These are phyloP conservation scores for Hippolais icterina DNA, from an alignment of 2,113 vertebrate species.

Conservation along the genomic window DNA sequence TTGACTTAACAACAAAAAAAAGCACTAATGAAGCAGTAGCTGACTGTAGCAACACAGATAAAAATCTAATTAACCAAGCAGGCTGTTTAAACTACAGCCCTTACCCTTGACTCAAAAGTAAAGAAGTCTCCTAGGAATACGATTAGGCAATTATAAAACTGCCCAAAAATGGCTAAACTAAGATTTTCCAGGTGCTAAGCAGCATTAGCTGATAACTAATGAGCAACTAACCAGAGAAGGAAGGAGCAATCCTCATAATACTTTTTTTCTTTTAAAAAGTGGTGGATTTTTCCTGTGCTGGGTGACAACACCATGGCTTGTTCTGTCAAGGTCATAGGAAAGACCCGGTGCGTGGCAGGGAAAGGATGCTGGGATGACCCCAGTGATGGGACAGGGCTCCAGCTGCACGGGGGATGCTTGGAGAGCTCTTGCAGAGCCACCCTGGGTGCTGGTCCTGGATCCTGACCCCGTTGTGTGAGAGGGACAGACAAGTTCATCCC, in stretches of 20 bases:
- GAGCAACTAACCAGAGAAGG: neutral
- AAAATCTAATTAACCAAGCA: slow-evolving; percentile 24
- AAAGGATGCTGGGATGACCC: neutral
- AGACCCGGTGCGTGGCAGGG: rapidly evolving
- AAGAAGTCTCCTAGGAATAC: neutral
- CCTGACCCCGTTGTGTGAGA: neutral
- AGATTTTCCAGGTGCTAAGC: neutral
- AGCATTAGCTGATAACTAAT: neutral
- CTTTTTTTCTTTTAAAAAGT: neutral
- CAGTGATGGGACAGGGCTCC: neutral
- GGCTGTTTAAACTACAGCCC: neutral
- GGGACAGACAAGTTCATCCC: rapidly evolving
- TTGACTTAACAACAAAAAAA: neutral
- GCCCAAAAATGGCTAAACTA: neutral
- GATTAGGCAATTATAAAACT: neutral
- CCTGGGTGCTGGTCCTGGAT: neutral
- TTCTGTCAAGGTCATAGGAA: rapidly evolving
- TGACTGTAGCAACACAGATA: neutral
- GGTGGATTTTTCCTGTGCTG: neutral
- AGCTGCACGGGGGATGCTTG: rapidly evolving
- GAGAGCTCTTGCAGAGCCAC: neutral
- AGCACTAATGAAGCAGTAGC: neutral
- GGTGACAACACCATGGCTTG: rapidly evolving
- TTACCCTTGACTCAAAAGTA: neutral
- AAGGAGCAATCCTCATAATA: neutral